Evolutionary conservation across 1,140 invertebrate species (phyloP), one percentile per base, ranked within the genome.

Genomic region (Drosophila tropicalis): DNA sequence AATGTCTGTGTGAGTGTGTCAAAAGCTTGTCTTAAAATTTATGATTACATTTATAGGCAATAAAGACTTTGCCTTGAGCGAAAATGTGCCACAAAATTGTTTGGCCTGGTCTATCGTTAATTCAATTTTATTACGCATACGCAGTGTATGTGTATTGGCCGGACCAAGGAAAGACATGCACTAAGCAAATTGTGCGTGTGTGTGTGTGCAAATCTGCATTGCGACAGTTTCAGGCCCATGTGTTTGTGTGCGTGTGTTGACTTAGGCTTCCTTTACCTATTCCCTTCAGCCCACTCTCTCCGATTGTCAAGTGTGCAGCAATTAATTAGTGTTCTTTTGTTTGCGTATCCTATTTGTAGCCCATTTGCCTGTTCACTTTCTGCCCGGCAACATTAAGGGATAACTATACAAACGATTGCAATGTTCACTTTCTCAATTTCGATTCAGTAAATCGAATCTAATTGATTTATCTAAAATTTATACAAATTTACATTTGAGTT

Each of bases 121-220:
- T 79, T 86, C 71, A 76, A 85, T 87, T 87, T 80, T 83, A 87
- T 79, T 87, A 77, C 76, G 76, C 67, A n/a, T n/a, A n/a, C n/a
- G n/a, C n/a, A n/a, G n/a, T n/a, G n/a, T n/a, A n/a, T n/a, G n/a
- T n/a, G n/a, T n/a, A n/a, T n/a, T n/a, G n/a, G n/a, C n/a, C n/a
- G n/a, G n/a, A n/a, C n/a, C n/a, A n/a, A n/a, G n/a, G n/a, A n/a
- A n/a, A n/a, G n/a, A n/a, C n/a, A n/a, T n/a, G n/a, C n/a, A n/a
- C n/a, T n/a, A n/a, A n/a, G n/a, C n/a, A n/a, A n/a, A n/a, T n/a
- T n/a, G n/a, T n/a, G n/a, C n/a, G n/a, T n/a, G n/a, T n/a, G n/a
- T n/a, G n/a, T n/a, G n/a, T n/a, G n/a, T n/a, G n/a, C n/a, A n/a
- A n/a, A n/a, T n/a, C n/a, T n/a, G n/a, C n/a, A n/a, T n/a, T n/a